These are phyloP conservation scores for Palythoa heliodiscus DNA, from an alignment of 92 coral and sea anemone genomes.

Conservation along the genomic window DNA sequence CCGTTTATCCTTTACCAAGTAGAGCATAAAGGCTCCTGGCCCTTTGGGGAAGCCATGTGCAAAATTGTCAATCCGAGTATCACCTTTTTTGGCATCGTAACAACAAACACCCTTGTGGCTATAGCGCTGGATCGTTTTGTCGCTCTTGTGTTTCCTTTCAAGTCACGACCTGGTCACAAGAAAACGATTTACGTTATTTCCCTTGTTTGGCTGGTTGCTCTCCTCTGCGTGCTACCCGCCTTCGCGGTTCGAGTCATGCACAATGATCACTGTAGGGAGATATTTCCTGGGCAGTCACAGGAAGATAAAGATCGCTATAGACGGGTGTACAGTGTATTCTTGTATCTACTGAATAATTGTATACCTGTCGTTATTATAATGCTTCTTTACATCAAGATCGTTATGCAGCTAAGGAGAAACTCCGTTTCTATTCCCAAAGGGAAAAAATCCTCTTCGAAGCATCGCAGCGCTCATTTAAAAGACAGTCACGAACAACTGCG, in stretches of 20 bases:
- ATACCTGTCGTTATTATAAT: constrained; percentile 70
- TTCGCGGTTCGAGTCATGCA: constrained; percentile 61
- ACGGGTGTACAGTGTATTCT: constrained; percentile 52
- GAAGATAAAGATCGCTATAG: constrained; percentile 49
- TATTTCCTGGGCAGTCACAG: constrained; percentile 64
- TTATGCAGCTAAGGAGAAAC: constrained; percentile 67
- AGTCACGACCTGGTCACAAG: constrained; percentile 55
- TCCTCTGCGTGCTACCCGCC: constrained; percentile 76
- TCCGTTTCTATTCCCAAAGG: constrained; percentile 45
- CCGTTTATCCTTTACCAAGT: constrained; percentile 67
- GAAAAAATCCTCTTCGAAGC: constrained; percentile 14
- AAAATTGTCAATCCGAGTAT: constrained; percentile 82
- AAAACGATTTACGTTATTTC: constrained; percentile 62
- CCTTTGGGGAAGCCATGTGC: constrained; percentile 71
- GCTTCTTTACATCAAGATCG: constrained; percentile 62
- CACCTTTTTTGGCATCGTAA: constrained; percentile 74
- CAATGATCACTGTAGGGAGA: constrained; percentile 43
- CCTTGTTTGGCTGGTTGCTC: constrained; percentile 74
- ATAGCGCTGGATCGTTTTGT: constrained; percentile 82
- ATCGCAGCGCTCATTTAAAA: constrained; percentile 38
- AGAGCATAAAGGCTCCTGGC: constrained; percentile 46
- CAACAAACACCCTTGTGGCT: constrained; percentile 84
- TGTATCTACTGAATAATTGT: constrained; percentile 69
- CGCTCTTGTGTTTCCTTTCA: constrained; percentile 78
- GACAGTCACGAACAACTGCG: not conserved